Base-by-base conservation (phyloP, 2,888 invertebrate genomes). In the Hemistola chrysoprasaria region DNA sequence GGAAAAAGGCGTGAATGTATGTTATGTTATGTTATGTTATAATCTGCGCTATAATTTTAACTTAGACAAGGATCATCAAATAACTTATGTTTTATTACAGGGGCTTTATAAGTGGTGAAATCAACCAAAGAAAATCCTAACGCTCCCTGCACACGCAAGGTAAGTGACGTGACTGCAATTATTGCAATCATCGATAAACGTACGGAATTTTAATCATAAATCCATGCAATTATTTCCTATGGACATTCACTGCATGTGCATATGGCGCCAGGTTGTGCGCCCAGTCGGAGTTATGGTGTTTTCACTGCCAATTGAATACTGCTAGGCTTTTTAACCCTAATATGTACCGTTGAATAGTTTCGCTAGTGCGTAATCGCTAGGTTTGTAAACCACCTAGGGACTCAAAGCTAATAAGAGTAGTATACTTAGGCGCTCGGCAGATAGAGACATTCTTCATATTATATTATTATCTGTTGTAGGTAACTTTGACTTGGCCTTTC, bases 191-290 rank as follows among this genome's bases (percentile, higher is more conserved):
- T 60, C 62, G 56, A 66, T 65, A 16, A 35, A 16, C 22, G 73
- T 60, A 62, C 57, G 57, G 77, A 77, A 76, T 79, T 65, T 63
- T 61, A 78, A 78, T 66, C 62, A 69, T 74, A 72, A 74, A 72
- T 71, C 65, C 69, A 64, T 66, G 62, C 59, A 59, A 62, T 65
- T 65, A 63, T 58, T 62, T 56, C 52, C 55, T 61, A 52, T 62
- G 59, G 56, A 59, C 61, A 71, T 69, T 64, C 65, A 59, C 32
- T 32, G 54, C 62, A 59, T 60, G 64, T 59, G 56, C n/a, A 47
- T 50, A 45, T 58, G 65, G 68, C 65, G 66, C 69, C 69, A 56
- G 35, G 34, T 27, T 31, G 4, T 16, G 16, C 3, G 16, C 34
- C 28, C 36, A 23, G 20, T 34, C 16, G 29, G 27, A 22, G 26